Percentiles rank a stretch among this genome's conserved stretches.
These are phyloP conservation scores for Conus betulinus DNA, from an alignment of 1,140 invertebrate genomes.

Conservation along the genomic window DNA sequence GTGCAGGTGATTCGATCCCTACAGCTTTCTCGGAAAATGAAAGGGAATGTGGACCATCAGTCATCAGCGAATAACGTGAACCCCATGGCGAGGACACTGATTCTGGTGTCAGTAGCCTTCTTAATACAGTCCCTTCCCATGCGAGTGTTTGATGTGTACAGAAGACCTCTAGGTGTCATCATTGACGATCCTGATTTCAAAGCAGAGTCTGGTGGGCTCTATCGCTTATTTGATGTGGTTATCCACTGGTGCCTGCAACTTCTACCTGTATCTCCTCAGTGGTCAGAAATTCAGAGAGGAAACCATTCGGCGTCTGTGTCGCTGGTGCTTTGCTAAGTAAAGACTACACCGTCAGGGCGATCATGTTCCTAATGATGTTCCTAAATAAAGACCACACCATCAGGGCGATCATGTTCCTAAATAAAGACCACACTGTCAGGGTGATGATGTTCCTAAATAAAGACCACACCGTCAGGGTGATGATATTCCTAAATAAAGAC, in stretches of 20 bases:
- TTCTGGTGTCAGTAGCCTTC: not conserved
- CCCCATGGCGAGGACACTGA: not conserved
- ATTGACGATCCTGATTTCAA: not conserved
- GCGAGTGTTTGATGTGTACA: not conserved
- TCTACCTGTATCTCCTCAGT: not conserved
- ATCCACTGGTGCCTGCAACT: not conserved
- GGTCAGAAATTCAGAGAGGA: not conserved
- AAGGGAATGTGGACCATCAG: not conserved
- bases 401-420: too few species aligned
- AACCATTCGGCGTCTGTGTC: not conserved
- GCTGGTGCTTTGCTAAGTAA: not conserved
- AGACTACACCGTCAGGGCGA: too few species aligned
- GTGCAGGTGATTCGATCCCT: not conserved
- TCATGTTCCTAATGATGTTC: too few species aligned
- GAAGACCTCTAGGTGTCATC: not conserved
- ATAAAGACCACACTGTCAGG: too few species aligned
- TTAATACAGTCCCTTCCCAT: not conserved
- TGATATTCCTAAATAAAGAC: too few species aligned
- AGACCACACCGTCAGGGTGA: too few species aligned
- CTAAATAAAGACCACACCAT: too few species aligned
- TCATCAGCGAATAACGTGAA: not conserved
- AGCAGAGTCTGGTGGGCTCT: not conserved
- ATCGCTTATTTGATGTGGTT: not conserved
- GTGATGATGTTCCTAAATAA: too few species aligned
- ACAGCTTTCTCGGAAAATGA: not conserved